These are phyloP conservation scores for Galbula dea DNA, from an alignment of 2,113 vertebrate genomes.

Conservation along the genomic window DNA sequence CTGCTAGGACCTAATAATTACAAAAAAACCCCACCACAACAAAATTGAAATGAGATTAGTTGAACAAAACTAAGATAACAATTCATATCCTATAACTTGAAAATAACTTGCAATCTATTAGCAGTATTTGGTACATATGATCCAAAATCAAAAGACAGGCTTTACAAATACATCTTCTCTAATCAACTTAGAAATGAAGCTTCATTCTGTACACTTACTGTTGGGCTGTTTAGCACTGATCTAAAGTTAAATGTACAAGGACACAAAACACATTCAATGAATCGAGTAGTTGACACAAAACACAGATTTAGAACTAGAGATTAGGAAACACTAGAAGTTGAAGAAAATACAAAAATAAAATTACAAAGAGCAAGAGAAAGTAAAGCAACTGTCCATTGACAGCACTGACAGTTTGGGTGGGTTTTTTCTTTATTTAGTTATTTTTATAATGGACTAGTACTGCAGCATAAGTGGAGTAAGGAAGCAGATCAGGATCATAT, in stretches of 20 bases:
- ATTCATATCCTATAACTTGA: background rate
- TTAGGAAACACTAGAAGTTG: background rate
- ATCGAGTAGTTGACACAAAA: background rate
- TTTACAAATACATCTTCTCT: background rate
- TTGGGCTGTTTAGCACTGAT: background rate
- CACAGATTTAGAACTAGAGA: background rate
- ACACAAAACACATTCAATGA: background rate
- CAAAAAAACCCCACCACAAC: background rate
- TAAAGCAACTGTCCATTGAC: background rate
- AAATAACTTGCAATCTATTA: background rate
- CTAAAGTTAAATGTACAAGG: background rate
- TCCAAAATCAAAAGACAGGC: background rate
- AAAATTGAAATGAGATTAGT: background rate
- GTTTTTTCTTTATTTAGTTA: background rate
- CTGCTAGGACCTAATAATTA: background rate
- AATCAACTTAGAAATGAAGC: background rate
- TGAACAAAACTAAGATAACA: background rate
- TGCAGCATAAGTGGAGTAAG: background rate
- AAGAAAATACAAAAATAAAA: background rate
- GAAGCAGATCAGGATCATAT: background rate
- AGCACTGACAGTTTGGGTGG: background rate
- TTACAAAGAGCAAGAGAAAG: background rate
- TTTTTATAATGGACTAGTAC: background rate
- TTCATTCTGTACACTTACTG: background rate
- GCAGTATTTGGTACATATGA: background rate